Conservation (phyloP, 2,797 vertebrate species). For the Coreius guichenoti region DNA sequence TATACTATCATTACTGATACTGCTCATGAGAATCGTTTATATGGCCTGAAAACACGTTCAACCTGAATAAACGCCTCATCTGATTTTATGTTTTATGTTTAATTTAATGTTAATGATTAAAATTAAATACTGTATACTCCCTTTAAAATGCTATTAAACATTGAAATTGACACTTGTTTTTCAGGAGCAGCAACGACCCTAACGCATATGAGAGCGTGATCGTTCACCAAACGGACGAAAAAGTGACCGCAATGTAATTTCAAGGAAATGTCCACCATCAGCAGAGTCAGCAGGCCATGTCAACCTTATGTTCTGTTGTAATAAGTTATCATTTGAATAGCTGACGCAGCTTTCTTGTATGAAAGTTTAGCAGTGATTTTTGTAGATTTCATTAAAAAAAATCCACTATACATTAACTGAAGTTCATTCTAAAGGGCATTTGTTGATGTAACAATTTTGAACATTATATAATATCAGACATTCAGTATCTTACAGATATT, state of each 20-base stretch:
- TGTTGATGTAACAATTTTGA: background rate
- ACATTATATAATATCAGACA: background rate
- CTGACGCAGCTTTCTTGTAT: background rate
- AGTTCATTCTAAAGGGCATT: background rate
- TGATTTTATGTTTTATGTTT: background rate
- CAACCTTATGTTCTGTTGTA: constrained; percentile 8
- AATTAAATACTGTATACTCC: background rate
- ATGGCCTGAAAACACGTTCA: background rate
- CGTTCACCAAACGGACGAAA: constrained; percentile 55
- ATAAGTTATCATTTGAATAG: background rate
- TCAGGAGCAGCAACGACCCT: constrained; percentile 62
- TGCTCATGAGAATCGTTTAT: background rate
- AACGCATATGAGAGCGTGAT: constrained; percentile 60
- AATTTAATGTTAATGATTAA: background rate
- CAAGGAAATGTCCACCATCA: background rate
- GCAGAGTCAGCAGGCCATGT: background rate
- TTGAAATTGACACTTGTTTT: constrained; percentile 18
- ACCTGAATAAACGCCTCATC: background rate
- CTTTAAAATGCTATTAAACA: background rate
- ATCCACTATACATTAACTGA: constrained; percentile 3
- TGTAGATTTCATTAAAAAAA: background rate
- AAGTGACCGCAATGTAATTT: constrained; percentile 73
- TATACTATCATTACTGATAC: background rate
- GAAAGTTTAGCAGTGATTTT: constrained; percentile 13
- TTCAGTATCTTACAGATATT: background rate